Evolutionary conservation across 2,797 vertebrate species (phyloP).

Genomic region (Xiphorhynchus erythropygius): DNA sequence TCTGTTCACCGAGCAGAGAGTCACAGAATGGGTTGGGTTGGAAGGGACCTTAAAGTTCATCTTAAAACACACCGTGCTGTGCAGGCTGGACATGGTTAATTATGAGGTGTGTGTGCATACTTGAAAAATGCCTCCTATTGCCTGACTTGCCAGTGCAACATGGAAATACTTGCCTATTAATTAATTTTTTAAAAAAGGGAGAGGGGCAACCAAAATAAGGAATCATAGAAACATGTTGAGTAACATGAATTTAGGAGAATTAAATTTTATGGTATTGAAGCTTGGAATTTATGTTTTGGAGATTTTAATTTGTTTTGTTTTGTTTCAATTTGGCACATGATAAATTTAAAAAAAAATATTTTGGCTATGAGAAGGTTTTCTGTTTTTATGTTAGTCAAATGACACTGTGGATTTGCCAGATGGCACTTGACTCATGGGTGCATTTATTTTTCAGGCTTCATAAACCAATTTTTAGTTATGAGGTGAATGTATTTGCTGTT

Average conservation of each 20-base stretch:
- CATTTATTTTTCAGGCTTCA: conserved; percentile 20
- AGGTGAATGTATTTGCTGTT: not conserved
- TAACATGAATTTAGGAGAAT: not conserved
- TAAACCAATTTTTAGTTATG: conserved; percentile 8
- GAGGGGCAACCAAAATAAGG: not conserved
- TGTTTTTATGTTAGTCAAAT: not conserved
- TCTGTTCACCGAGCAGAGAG: not conserved
- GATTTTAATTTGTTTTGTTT: not conserved
- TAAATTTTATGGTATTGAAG: not conserved
- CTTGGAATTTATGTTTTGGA: not conserved
- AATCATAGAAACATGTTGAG: not conserved
- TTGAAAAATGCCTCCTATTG: not conserved
- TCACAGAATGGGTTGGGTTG: not conserved
- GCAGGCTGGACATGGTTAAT: not conserved
- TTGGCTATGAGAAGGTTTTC: not conserved
- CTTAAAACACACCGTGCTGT: not conserved
- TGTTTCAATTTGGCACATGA: not conserved
- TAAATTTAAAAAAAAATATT: not conserved
- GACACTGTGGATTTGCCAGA: conserved; percentile 1
- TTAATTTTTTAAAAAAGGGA: not conserved
- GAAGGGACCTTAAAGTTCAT: not conserved
- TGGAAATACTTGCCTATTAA: not conserved
- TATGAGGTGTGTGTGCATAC: not conserved
- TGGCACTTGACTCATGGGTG: not conserved
- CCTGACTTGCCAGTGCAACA: not conserved